Percentiles rank a stretch among this genome's conserved stretches.
These are phyloP conservation scores for Uria lomvia DNA, from an alignment of 2,113 vertebrate genomes.

Conservation along the genomic window DNA sequence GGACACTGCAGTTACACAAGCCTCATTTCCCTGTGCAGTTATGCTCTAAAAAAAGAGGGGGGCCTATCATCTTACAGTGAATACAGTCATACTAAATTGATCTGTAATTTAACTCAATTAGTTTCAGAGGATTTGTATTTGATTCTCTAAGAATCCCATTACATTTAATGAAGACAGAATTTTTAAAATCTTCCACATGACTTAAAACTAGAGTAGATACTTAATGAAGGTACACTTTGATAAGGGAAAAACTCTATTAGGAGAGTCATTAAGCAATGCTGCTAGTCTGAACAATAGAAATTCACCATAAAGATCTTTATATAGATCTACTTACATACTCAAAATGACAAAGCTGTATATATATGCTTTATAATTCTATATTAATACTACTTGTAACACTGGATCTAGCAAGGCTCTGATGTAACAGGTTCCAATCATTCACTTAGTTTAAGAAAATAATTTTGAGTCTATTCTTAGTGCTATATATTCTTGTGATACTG, in stretches of 20 bases:
- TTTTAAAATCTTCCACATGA: background rate
- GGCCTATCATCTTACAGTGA: background rate
- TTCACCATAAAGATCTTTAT: background rate
- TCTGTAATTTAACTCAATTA: conserved; percentile 48
- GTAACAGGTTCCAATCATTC: background rate
- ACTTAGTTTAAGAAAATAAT: background rate
- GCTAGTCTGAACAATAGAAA: background rate
- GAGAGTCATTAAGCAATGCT: background rate
- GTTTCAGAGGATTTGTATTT: conserved; percentile 38
- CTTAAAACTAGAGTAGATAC: conserved; percentile 18
- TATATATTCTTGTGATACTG: background rate
- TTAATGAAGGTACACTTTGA: conserved; percentile 4
- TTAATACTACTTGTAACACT: background rate
- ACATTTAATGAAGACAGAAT: conserved; percentile 43
- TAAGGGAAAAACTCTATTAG: background rate
- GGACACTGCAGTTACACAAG: background rate
- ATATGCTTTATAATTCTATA: background rate
- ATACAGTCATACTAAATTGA: conserved; percentile 7
- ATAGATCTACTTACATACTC: background rate
- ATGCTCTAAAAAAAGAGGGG: background rate
- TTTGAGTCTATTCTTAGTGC: background rate
- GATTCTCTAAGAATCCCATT: conserved; percentile 31
- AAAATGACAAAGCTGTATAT: background rate
- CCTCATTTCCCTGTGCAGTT: conserved; percentile 26
- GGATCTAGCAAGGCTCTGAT: background rate